phyloP scores from a whole-genome alignment of 2,113 vertebrate genomes.

The Phasianus colchicus region DNA sequence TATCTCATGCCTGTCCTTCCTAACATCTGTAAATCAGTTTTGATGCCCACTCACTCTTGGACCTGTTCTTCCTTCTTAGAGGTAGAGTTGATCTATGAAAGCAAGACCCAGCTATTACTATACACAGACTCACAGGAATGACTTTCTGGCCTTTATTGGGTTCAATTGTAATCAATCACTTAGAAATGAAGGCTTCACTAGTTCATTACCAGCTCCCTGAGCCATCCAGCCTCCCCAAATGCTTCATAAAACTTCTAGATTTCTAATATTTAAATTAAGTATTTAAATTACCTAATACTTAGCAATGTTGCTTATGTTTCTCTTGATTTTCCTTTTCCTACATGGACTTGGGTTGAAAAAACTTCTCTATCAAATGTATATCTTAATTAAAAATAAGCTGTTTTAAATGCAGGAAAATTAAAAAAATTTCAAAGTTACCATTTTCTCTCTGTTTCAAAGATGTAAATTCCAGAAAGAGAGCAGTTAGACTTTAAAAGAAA shows the following conservation, averaged over 20 bases:
- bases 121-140: not conserved
- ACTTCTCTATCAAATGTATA: conserved; percentile 21
- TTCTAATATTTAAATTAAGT: conserved; percentile 56
- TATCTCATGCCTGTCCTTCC: not conserved
- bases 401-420: conserved; percentile 37
- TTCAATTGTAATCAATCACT: not conserved
- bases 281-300: conserved; percentile 52
- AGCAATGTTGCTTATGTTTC: conserved; percentile 20
- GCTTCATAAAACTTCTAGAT: conserved; percentile 28
- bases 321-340: conserved; percentile 30
- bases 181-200: conserved; percentile 15
- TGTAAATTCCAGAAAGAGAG: conserved; percentile 67
- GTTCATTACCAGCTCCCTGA: conserved; percentile 22
- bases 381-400: conserved; percentile 70
- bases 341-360: conserved; percentile 22
- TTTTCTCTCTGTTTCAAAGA: conserved; percentile 67
- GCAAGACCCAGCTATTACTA: not conserved
- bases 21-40: not conserved
- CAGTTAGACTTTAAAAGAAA: conserved; percentile 66
- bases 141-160: not conserved
- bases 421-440: conserved; percentile 30
- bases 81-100: not conserved
- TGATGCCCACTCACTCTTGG: not conserved
- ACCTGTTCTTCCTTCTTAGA: not conserved
- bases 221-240: not conserved